Conservation (phyloP, 2,888 invertebrate genomes). For the Euclidia mi region DNA sequence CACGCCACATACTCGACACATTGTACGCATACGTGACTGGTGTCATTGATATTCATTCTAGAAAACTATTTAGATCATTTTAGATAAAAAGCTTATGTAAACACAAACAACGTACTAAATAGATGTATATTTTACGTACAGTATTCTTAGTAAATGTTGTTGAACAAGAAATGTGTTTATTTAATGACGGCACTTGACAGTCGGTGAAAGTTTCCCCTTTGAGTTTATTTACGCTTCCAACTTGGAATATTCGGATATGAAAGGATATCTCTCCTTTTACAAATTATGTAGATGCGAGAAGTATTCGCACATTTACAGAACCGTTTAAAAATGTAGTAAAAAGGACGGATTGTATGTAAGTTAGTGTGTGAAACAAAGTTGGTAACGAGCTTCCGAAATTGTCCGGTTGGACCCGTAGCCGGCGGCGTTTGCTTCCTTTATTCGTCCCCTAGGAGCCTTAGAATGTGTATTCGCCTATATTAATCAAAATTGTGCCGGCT, state of each 20-base stretch:
- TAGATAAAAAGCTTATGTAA: too few species aligned
- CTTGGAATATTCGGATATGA: not conserved
- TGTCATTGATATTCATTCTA: too few species aligned
- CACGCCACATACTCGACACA: too few species aligned
- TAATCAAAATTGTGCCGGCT: constrained; percentile 21
- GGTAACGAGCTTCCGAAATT: constrained; percentile 30
- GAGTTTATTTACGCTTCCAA: not conserved
- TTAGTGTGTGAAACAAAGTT: constrained; percentile 24
- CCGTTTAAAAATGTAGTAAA: constrained; percentile 2
- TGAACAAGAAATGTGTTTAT: constrained; percentile 18
- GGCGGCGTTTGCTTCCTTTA: constrained; percentile 17
- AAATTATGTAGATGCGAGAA: constrained; percentile 10
- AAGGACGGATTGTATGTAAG: constrained; percentile 15
- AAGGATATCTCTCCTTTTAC: constrained; percentile 4
- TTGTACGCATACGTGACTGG: too few species aligned
- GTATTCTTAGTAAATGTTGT: too few species aligned
- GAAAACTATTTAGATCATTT: too few species aligned
- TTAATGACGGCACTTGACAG: constrained; percentile 4
- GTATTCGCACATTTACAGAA: constrained; percentile 7
- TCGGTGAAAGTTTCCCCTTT: constrained; percentile 8
- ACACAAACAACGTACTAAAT: too few species aligned
- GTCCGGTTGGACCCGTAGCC: constrained; percentile 21
- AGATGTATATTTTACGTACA: too few species aligned
- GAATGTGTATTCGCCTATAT: constrained; percentile 11
- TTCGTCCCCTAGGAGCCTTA: constrained; percentile 20